Evolutionary conservation across 2,888 invertebrate genomes (phyloP).

Genomic region (Pandemis corylana): DNA sequence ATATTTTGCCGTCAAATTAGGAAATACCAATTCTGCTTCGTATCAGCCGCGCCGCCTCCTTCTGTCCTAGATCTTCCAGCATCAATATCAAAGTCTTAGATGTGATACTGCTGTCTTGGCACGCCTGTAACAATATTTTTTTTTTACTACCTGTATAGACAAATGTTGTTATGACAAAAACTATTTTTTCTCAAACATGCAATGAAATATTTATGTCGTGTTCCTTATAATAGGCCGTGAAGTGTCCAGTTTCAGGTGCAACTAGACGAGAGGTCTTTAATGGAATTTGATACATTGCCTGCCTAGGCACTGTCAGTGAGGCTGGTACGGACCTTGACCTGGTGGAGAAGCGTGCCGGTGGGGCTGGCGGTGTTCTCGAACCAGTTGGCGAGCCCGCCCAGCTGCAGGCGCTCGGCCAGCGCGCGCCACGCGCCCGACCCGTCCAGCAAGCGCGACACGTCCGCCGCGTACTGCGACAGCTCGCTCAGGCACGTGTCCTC

Average conservation of each 20-base stretch:
- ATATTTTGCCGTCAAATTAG: neutral
- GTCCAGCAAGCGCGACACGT: slow-evolving; percentile 83
- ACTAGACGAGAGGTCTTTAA: too few relatives aligned
- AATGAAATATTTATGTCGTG: too few relatives aligned
- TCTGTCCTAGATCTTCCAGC: slow-evolving; percentile 67
- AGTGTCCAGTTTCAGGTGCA: too few relatives aligned
- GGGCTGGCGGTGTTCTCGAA: slow-evolving; percentile 79
- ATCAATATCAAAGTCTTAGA: slow-evolving; percentile 64
- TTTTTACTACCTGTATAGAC: too few relatives aligned
- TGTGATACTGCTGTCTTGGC: slow-evolving; percentile 58
- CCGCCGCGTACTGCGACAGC: slow-evolving; percentile 60
- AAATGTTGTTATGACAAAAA: too few relatives aligned
- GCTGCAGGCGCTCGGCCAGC: slow-evolving; percentile 55
- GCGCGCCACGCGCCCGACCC: slow-evolving; percentile 84
- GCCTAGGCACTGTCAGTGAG: neutral
- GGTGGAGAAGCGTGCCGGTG: slow-evolving; percentile 83
- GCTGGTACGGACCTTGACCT: slow-evolving; percentile 71
- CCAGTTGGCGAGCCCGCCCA: slow-evolving; percentile 80
- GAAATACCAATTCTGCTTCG: slow-evolving; percentile 24
- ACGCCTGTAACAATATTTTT: slow-evolving; percentile 56
- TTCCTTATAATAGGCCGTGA: too few relatives aligned
- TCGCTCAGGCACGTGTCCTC: slow-evolving; percentile 48
- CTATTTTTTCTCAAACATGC: too few relatives aligned
- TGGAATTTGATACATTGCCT: too few relatives aligned
- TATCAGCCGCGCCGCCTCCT: slow-evolving; percentile 62